phyloP scores from a whole-genome alignment of 2,888 invertebrate genomes.

The Andricus curvator region DNA sequence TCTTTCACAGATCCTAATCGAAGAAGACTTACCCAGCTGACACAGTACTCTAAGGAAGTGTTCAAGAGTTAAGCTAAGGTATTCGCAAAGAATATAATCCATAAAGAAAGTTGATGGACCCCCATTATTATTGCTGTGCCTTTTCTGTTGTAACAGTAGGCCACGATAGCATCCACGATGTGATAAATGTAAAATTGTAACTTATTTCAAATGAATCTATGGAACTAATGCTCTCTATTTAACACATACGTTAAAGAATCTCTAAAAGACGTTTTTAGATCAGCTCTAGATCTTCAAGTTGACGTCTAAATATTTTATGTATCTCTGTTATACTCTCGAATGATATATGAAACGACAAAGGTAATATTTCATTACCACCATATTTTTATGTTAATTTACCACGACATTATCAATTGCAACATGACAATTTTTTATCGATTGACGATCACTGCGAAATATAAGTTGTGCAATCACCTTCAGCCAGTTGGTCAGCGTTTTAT shows the following conservation, averaged over 20 bases:
- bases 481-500: not conserved
- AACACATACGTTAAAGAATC: not conserved
- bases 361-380: conserved; percentile 5
- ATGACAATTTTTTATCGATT: conserved; percentile 17
- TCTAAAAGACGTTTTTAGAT: not conserved
- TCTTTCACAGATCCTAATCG: conserved; percentile 73
- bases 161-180: conserved; percentile 17
- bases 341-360: not conserved
- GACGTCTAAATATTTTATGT: not conserved
- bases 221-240: not conserved
- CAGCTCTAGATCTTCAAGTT: not conserved
- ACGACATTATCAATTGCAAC: not conserved
- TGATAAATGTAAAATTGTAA: conserved; percentile 36
- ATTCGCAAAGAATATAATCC: conserved; percentile 22
- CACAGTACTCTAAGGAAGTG: conserved; percentile 54
- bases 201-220: conserved; percentile 23
- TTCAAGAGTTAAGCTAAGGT: not conserved
- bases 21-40: conserved; percentile 76
- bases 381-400: conserved; percentile 17
- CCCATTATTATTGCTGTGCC: conserved; percentile 34
- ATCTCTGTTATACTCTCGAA: not conserved
- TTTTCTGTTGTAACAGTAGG: conserved; percentile 26
- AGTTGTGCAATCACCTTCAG: conserved; percentile 2
- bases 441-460: not conserved
- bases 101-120: conserved; percentile 33